Base-by-base conservation (phyloP, 2,888 invertebrate species). In the Biston stratarius region DNA sequence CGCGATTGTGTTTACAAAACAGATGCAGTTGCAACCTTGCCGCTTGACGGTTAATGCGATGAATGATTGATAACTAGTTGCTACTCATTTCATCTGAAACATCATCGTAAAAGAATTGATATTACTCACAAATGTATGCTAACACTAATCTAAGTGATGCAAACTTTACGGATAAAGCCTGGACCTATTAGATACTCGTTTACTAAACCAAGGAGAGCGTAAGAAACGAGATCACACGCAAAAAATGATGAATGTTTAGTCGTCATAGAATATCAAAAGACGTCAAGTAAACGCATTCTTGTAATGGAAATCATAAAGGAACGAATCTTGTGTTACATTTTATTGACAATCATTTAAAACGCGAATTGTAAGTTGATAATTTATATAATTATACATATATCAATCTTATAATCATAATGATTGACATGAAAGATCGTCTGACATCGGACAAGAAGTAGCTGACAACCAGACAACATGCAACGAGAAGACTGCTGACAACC, bases 1-100 rank as follows among this genome's bases (percentile, higher is more conserved):
- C 51, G 78, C 77, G 82, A 81, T 81, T 74, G 79, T 84, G 79
- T 83, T 83, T 85, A 83, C 82, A 78, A 84, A 87, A 84, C 78
- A 83, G 79, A 80, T 76, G 75, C 75, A 72, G 69, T 62, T 64
- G 66, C 79, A 84, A 77, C 86, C 85, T 87, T 84, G 85, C 74
- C 72, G 81, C 76, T 71, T 51, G 66, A n/a, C 42, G 40, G 57
- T 40, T 66, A 47, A 61, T 57, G 14, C 38, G 51, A 57, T 40
- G 51, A 57, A 57, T 40, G 51, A 57, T 47, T 57, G 61, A 45
- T 57, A 57, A 10, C n/a, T 36, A 14, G 34, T 49, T 63, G 36
- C 56, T 3, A 57, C 44, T 40, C 33, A 48, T 56, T 55, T 42
- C 53, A 53, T 53, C 42, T 55, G 42, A 42, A 14, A 12, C 8